Percentiles rank a stretch among this genome's conserved stretches.
Conservation (phyloP, 2,113 vertebrate genomes). For the Osmerus mordax region DNA sequence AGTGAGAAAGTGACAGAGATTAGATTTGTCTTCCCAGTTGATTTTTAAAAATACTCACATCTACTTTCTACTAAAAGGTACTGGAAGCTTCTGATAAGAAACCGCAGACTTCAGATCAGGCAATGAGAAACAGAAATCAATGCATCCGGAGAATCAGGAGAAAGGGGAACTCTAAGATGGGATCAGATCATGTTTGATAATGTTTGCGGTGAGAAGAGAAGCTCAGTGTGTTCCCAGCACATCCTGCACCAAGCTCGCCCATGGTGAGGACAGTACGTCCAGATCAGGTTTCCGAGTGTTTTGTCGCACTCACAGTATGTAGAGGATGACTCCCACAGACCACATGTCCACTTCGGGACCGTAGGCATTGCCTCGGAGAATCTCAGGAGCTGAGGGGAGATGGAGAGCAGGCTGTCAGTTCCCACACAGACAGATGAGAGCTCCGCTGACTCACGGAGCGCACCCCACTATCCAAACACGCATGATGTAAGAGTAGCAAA, state of each 20-base stretch:
- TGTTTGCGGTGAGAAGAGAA: background rate
- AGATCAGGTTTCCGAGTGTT: background rate
- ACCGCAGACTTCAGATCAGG: too few relatives aligned
- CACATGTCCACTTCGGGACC: conserved; percentile 90
- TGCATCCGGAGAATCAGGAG: too few relatives aligned
- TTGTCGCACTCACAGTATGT: conserved; percentile 83
- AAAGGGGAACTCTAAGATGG: too few relatives aligned
- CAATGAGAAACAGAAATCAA: too few relatives aligned
- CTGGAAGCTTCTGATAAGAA: too few relatives aligned
- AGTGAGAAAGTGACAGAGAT: too few relatives aligned
- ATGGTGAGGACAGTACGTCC: background rate
- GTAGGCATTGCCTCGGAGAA: conserved; percentile 81
- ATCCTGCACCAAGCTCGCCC: background rate
- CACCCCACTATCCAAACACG: background rate
- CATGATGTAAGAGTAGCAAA: too few relatives aligned
- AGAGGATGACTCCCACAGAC: conserved; percentile 88
- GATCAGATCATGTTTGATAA: too few relatives aligned
- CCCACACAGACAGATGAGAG: background rate
- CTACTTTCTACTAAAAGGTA: too few relatives aligned
- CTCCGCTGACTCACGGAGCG: background rate
- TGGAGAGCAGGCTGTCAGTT: conserved; percentile 3
- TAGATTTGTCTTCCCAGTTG: too few relatives aligned
- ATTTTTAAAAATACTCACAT: too few relatives aligned
- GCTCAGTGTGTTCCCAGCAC: too few relatives aligned
- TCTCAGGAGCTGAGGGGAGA: conserved; percentile 78